Base-by-base conservation (phyloP, 2,797 vertebrate genomes). In the Diplodus puntazzo region DNA sequence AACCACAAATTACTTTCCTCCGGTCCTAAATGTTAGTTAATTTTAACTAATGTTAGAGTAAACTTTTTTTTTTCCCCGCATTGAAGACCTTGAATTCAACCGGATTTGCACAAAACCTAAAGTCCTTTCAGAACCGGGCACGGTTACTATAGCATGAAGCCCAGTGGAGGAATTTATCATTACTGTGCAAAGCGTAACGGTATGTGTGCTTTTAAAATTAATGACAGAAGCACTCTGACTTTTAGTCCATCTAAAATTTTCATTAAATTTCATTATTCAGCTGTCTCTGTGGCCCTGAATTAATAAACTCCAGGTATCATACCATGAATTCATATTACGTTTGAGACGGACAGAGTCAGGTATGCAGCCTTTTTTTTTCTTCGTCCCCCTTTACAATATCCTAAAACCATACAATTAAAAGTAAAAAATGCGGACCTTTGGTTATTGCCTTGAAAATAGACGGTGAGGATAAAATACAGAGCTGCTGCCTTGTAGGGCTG, bases 261-360 rank as follows among this genome's bases (percentile, higher is more conserved):
- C 90, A 94, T 94, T 94, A 94, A 92, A 92, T 92, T 92, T 89
- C 92, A 94, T 94, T 94, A 94, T 94, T 94, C 94, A 92, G 91
- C 88, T 73, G 90, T 92, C 92, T 92, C 92, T 86, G 88, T 89
- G 91, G 92, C 88, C 88, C 92, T 94, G 93, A 94, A 94, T 94
- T 93, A 94, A 94, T 93, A 93, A 92, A 92, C 78, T 87, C 62
- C 83, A 88, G 91, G 91, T 91, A 91, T 92, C 90, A 79, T 72
- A 88, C 87, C 84, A 80, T 92, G 92, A 93, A 93, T 94, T 93
- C 88, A 92, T 92, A 94, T 93, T 86, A 88, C 85, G 50, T 87
- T 67, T 64, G 72, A 91, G 87, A 81, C 25, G 0, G 77, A 75
- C 39, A 59, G 69, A 83, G 72, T 4, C 75, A 71, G 69, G 70